Evolutionary conservation across 1,140 invertebrate genomes (phyloP), one percentile per base, ranked within the genome.

Genomic region (Idris sp.): DNA sequence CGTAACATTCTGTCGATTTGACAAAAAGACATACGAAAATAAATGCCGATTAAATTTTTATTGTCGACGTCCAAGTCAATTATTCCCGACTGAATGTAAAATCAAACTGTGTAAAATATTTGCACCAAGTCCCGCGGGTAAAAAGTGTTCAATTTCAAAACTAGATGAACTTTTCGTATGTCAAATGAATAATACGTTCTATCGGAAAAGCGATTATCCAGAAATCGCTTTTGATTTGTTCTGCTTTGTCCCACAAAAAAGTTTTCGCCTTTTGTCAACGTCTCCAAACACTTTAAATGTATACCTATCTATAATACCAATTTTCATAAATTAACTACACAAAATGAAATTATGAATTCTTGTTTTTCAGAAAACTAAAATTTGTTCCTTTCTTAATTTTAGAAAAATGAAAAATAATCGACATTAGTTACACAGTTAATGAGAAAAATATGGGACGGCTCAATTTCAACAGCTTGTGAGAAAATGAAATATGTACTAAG

Each of bases 111-210:
- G 49, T 64, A 64, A 64, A 72, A 64, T 72, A 58, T 64, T 64
- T 72, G 68, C 35, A 35, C 7, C 43, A 18, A 33, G 18, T 64
- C 15, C 43, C 28, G 11, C 28, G 40, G 58, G 51, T 58, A 51
- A 72, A 58, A 72, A 58, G 51, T 64, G 41, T 72, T 72, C 51
- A 58, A 64, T 72, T 58, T 64, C 35, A 64, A 72, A 64, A 58
- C 58, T 72, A 58, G 51, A 62, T 72, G 49, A 72, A 72, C 59
- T 72, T 72, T 72, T 64, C 58, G 51, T 64, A 62, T 33, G 51
- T 64, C 58, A 51, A 58, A 64, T 44, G 58, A 72, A 72, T 71
- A 72, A 72, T 72, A 62, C 58, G 36, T 38, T 53, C 41, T 65
- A 73, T 64, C 22, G 58, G 41, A 64, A 73, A 64, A 64, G 58